Conservation (phyloP, 23 tunicate species). For the Corella eumyota region DNA sequence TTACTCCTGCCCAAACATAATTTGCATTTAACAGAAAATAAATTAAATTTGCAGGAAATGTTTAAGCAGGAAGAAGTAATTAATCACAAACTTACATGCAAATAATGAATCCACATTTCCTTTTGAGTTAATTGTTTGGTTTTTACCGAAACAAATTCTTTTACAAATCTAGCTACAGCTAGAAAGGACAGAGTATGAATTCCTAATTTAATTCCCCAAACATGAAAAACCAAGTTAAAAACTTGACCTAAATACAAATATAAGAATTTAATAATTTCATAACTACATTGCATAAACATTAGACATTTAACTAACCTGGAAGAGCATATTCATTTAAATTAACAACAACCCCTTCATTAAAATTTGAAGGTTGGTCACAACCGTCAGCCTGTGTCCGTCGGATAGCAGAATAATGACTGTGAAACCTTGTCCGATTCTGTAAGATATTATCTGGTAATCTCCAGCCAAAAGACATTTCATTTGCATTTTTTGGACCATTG, state of each 20-base stretch:
- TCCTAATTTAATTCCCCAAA: conserved; percentile 38
- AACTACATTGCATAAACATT: too few relatives aligned
- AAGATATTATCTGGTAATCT: conserved; percentile 26
- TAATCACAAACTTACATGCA: conserved; percentile 32
- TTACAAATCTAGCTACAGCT: conserved; percentile 27
- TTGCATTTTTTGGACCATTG: conserved; percentile 24
- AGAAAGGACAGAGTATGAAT: conserved; percentile 10
- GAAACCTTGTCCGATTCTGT: conserved; percentile 16
- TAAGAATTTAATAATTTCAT: too few relatives aligned
- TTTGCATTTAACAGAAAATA: neutral
- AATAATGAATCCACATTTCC: conserved; percentile 51
- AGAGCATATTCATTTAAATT: conserved; percentile 7
- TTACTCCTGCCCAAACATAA: neutral
- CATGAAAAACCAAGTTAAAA: conserved; percentile 12
- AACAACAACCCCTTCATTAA: too few relatives aligned
- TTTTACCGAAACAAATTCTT: conserved; percentile 13
- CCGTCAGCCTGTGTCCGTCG: conserved; percentile 48
- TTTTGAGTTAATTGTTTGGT: conserved; percentile 15
- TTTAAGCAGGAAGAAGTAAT: too few relatives aligned
- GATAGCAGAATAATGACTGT: neutral
- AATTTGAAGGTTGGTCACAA: too few relatives aligned
- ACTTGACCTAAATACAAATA: conserved; percentile 20
- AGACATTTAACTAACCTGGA: conserved; percentile 32
- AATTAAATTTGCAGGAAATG: neutral
- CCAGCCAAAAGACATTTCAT: conserved; percentile 37